Evolutionary conservation across 2,888 invertebrate species (phyloP), one percentile per base, ranked within the genome.

Genomic region (Ptychoptera contaminata): DNA sequence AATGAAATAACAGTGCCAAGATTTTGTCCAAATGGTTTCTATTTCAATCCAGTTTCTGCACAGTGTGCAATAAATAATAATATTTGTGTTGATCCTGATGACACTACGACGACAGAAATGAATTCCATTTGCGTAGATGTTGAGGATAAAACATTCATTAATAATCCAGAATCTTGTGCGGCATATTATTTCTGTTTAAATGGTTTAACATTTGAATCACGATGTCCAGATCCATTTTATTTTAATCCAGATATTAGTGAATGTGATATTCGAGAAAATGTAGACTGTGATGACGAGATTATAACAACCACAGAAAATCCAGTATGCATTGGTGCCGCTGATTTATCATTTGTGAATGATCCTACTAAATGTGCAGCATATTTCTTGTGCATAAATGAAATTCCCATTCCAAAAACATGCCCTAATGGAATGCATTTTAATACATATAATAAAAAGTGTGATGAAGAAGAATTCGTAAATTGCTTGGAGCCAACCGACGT

Each of bases 381-480:
- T n/a, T 40, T 40, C 30, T n/a, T 40, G 7, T 40, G 40, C 30
- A 14, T 30, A 2, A n/a, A 14, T 8, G 40, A 30, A 29, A n/a
- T 29, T 29, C 30, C 29, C 2, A 8, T 6, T 5, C 23, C 30
- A 2, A 9, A 12, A 12, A n/a, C 11, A 8, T 40, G 40, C 29
- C 29, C 40, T n/a, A 12, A 11, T 12, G 16, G 16, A 11, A 29
- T 40, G n/a, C 30, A n/a, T 9, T 40, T 40, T 12, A 30, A 40
- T 40, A 7, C 40, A 30, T 7, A n/a, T n/a, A 40, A 40, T 30
- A 10, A 29, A 29, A 29, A 30, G 40, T 40, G 40, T 40, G 40
- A 40, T n/a, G 12, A 16, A 29, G 29, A 29, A 3, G 40, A 40
- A 30, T 23, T 23, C 23, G 23, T 23, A 5, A 23, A 23, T 7